phyloP scores from a whole-genome alignment of 2,888 invertebrate genomes.

The Frankliniella intonsa region DNA sequence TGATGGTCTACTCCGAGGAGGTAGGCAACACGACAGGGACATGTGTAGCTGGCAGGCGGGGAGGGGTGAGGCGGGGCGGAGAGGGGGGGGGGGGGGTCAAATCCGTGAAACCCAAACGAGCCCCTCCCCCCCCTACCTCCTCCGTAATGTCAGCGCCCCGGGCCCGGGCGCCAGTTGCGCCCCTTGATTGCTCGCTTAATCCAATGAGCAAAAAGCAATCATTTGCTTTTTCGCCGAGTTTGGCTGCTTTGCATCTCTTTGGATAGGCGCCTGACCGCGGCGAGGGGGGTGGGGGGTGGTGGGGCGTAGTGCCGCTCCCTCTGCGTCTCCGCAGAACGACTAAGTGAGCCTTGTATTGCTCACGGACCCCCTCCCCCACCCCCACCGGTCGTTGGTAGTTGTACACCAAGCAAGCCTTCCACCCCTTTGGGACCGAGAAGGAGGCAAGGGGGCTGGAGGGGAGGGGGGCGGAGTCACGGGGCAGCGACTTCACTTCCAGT shows the following conservation, averaged over 20 bases:
- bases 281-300: background rate
- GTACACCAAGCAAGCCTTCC: background rate
- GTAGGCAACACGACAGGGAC: background rate
- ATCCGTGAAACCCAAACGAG: background rate
- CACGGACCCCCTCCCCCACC: background rate
- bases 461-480: background rate
- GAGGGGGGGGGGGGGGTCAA: no score
- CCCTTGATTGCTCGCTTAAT: background rate
- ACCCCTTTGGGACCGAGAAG: background rate
- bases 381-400: background rate
- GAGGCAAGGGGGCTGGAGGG: no score
- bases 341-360: constrained; percentile 26
- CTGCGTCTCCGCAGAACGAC: constrained; percentile 13
- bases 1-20: background rate
- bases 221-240: constrained; percentile 7
- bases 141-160: background rate
- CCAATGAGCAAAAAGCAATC: background rate
- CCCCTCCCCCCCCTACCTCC: background rate
- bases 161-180: background rate
- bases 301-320: background rate
- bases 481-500: constrained; percentile 18
- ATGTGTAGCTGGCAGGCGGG: background rate
- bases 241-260: background rate
- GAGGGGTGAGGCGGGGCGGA: background rate
- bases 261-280: background rate